Evolutionary conservation across 2,113 vertebrate genomes (phyloP).

Genomic region (Ophiodon elongatus): DNA sequence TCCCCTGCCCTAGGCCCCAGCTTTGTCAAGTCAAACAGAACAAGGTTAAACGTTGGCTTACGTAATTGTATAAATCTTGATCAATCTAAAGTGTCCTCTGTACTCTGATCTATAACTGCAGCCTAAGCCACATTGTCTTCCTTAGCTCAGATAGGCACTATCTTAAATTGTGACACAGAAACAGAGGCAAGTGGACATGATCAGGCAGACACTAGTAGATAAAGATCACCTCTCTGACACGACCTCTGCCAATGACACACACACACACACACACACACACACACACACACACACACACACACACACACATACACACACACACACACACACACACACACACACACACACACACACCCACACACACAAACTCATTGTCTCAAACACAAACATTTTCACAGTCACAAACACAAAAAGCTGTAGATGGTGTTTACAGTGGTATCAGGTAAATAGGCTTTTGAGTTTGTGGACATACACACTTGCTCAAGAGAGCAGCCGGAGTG

Average conservation of each 20-base stretch:
- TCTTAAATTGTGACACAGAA: slow-evolving; percentile 61
- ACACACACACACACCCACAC: not conserved
- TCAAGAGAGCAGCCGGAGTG: not conserved
- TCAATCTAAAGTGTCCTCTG: slow-evolving; percentile 45
- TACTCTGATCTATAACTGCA: slow-evolving; percentile 41
- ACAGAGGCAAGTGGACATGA: slow-evolving; percentile 41
- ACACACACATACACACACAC: too few relatives aligned
- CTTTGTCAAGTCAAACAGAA: slow-evolving; percentile 56
- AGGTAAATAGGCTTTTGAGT: slow-evolving; percentile 47
- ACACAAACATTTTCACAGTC: slow-evolving; percentile 29
- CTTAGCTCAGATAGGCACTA: slow-evolving; percentile 42
- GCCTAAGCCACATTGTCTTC: slow-evolving; percentile 33
- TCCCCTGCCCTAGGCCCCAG: not conserved
- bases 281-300: too few relatives aligned
- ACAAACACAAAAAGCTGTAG: slow-evolving; percentile 41
- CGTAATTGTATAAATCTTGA: slow-evolving; percentile 38
- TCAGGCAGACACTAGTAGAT: slow-evolving; percentile 51
- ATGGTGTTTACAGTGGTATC: slow-evolving; percentile 44
- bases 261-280: slow-evolving; percentile 11
- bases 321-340: slow-evolving; percentile 19
- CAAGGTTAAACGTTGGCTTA: slow-evolving; percentile 48
- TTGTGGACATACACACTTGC: not conserved
- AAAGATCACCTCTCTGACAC: slow-evolving; percentile 60
- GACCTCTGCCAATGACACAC: slow-evolving; percentile 68
- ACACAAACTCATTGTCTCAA: slow-evolving; percentile 6